phyloP scores from a whole-genome alignment of 2,797 vertebrate species.

The Chrosomus eos region DNA sequence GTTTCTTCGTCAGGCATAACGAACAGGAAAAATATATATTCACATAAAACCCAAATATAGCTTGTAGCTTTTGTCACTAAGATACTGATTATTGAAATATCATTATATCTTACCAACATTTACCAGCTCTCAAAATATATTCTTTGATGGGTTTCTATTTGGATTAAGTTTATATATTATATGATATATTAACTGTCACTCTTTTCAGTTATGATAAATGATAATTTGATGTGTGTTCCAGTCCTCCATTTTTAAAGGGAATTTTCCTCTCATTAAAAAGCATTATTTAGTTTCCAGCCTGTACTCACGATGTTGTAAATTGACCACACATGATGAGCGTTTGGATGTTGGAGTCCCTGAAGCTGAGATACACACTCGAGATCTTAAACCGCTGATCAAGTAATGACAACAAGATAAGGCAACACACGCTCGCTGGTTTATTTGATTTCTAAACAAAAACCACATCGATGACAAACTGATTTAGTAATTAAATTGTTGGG shows the following conservation, averaged over 20 bases:
- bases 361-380: constrained; percentile 66
- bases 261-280: constrained; percentile 66
- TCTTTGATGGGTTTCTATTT: background rate
- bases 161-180: constrained; percentile 40
- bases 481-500: constrained; percentile 58
- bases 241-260: constrained; percentile 64
- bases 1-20: background rate
- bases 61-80: constrained; percentile 5
- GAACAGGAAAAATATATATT: background rate
- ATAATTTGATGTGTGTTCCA: constrained; percentile 49
- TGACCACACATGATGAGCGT: constrained; percentile 74
- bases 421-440: constrained; percentile 48
- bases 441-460: constrained; percentile 60
- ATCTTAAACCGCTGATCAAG: constrained; percentile 53
- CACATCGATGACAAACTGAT: constrained; percentile 57
- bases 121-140: background rate
- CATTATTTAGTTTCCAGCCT: constrained; percentile 70
- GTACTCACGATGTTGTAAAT: constrained; percentile 77
- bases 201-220: constrained; percentile 13
- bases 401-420: constrained; percentile 47
- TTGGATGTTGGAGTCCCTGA: constrained; percentile 65
- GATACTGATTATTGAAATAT: constrained; percentile 14
- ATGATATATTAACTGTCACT: constrained; percentile 66
- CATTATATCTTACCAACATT: background rate
- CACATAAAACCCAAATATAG: background rate